Evolutionary conservation across 2,888 invertebrate species (phyloP), one percentile per base, ranked within the genome.

Genomic region (Agriopis leucophaearia): DNA sequence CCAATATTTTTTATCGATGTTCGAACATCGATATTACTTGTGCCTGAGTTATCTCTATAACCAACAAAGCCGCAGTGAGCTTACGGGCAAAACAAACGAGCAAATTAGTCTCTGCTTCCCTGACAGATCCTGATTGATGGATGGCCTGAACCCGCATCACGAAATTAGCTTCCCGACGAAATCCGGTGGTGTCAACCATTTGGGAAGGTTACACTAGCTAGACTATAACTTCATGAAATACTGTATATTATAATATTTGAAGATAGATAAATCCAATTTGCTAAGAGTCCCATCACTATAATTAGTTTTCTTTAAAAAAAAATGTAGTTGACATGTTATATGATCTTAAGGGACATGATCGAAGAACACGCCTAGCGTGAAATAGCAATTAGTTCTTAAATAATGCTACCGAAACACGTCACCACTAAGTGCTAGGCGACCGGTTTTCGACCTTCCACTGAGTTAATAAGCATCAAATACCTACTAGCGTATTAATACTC

Each of bases 81-180:
- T 92, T 89, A 88, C 85, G 81, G 86, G 85, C 87, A 84, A 90
- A 92, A 93, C 92, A 92, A 93, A 92, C 90, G 91, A 87, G 89
- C 88, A 90, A 92, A 92, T 93, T 92, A 93, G 91, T 86, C 88
- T 80, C 77, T 79, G 85, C 84, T 81, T 83, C 79, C 81, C 82
- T 77, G 89, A 89, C 91, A 88, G 88, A 90, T 85, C 90, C 88
- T 92, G 93, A 93, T 92, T 92, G 94, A 93, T 93, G 85, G 91
- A 92, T 90, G 88, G 83, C 76, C 72, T 74, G 80, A 72, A 81
- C 86, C 86, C 86, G 83, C 84, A 83, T 78, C 79, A 76, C 75
- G 85, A 88, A 88, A 89, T 89, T 89, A 87, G 88, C 88, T 90
- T 86, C 83, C 84, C 82, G 82, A 87, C 86, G 74, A 86, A 87